Evolutionary conservation across 2,888 invertebrate species (phyloP).

Genomic region (Ctena decussata): DNA sequence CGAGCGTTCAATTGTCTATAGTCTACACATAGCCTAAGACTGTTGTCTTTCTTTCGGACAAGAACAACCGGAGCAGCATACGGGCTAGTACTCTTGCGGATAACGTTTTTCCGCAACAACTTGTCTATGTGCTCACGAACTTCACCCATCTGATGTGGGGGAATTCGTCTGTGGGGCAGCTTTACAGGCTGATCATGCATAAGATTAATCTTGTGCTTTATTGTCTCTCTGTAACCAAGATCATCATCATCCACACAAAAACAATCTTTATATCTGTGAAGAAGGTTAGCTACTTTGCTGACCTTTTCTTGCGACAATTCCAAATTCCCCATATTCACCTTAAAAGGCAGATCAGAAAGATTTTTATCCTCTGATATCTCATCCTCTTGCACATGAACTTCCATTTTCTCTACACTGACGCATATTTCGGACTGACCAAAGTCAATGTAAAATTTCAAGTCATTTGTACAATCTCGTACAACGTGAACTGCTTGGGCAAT

Average conservation of each 20-base stretch:
- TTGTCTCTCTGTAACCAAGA: neutral
- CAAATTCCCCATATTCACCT: neutral
- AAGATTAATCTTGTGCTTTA: neutral
- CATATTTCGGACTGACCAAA: constrained; percentile 8
- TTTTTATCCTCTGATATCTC: neutral
- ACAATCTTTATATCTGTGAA: constrained; percentile 12
- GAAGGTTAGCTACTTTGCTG: neutral
- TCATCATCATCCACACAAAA: constrained; percentile 20
- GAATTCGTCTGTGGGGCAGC: constrained; percentile 13
- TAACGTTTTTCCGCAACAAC: constrained; percentile 12
- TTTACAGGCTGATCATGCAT: neutral
- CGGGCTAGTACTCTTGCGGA: neutral
- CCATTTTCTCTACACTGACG: constrained; percentile 9
- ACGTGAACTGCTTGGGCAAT: neutral
- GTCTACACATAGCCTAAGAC: constrained; percentile 2
- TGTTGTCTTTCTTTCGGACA: neutral
- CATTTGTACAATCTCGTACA: neutral
- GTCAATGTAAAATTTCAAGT: neutral
- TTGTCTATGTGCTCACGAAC: constrained; percentile 2
- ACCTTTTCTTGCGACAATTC: neutral
- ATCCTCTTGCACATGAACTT: neutral
- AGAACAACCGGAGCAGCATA: constrained; percentile 11
- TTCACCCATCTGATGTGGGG: neutral
- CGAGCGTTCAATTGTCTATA: neutral
- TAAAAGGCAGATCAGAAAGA: constrained; percentile 9